Base-by-base conservation (phyloP, 2,797 vertebrate genomes). In the Lagodon rhomboides region DNA sequence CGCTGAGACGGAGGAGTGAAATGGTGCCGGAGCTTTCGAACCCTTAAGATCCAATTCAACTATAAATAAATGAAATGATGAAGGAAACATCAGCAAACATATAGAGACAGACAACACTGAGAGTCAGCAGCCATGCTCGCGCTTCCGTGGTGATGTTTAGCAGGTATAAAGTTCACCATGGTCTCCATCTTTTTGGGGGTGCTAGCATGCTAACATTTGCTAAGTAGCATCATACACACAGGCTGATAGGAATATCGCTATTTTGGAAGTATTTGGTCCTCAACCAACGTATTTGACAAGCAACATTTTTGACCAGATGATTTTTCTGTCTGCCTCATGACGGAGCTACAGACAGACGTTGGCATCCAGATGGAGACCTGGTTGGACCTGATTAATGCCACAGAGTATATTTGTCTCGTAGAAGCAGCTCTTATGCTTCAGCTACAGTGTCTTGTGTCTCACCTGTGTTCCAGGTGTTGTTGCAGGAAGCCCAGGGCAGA, bases 401-500 rank as follows among this genome's bases (percentile, higher is more conserved):
- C 44, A 43, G n/a, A 25, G 1, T 23, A 38, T 13, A 1, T 17
- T 43, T 34, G 50, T 59, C 25, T 51, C 3, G 7, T 20, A 11
- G 22, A 23, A 25, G 34, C 20, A 54, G 27, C 30, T 27, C 5
- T 43, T 67, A 53, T 43, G 4, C 5, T 46, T 8, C 11, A 12
- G 12, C 15, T 12, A 15, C 3, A 4, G 2, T 44, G 15, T 30
- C 20, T 34, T 1, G 50, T 18, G 30, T 41, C 80, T 75, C 76
- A 99, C 98, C 96, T 93, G 98, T 99, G 89, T 99, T 99, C 98
- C 98, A 99, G 16, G 95, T 95, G 0, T 99, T 96, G 92, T 95
- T 96, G 85, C 98, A 99, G 88, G 96, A 97, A 55, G 97, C 94
- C 98, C 98, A 99, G 1, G 98, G 98, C 20, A 99, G 95, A 85